These are phyloP conservation scores for Hemichromis elongatus DNA, from an alignment of 2,113 vertebrate genomes.

Conservation along the genomic window DNA sequence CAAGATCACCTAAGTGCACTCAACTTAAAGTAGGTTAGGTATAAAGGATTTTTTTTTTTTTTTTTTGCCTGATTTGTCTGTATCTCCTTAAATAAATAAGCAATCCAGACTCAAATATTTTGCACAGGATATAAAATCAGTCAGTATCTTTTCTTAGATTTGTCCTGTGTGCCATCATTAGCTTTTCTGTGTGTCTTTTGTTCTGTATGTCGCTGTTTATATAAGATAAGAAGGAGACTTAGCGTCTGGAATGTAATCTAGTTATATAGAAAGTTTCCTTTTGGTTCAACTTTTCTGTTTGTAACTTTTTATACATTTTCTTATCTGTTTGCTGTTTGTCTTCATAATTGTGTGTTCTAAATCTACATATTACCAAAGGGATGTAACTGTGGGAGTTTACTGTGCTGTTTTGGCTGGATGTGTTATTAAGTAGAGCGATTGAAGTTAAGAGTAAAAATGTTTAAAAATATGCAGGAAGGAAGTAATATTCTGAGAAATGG, in stretches of 20 bases:
- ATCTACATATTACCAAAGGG: not conserved
- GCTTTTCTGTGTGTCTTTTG: not conserved
- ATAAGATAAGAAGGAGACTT: not conserved
- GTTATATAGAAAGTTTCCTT: not conserved
- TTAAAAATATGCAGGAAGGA: not conserved
- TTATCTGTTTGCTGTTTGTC: not conserved
- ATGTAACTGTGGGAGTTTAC: slow-evolving; percentile 14
- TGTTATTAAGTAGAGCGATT: not conserved
- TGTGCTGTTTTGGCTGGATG: not conserved
- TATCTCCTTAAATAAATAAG: not conserved
- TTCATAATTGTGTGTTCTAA: not conserved
- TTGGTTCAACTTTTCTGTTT: not conserved
- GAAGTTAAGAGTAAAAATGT: fast-evolving
- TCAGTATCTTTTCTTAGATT: not conserved
- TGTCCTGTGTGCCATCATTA: not conserved
- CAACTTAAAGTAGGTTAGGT: slow-evolving; percentile 11
- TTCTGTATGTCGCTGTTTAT: not conserved
- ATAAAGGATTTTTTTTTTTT: not conserved
- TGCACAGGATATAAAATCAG: slow-evolving; percentile 8
- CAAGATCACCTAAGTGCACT: slow-evolving; percentile 56
- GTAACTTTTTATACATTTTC: slow-evolving; percentile 3
- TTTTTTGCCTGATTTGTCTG: not conserved
- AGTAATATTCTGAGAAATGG: not conserved
- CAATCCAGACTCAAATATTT: not conserved
- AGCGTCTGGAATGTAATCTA: slow-evolving; percentile 7